Evolutionary conservation across 2,888 invertebrate species (phyloP), one percentile per base, ranked within the genome.

Genomic region (Augochlorella aurata): DNA sequence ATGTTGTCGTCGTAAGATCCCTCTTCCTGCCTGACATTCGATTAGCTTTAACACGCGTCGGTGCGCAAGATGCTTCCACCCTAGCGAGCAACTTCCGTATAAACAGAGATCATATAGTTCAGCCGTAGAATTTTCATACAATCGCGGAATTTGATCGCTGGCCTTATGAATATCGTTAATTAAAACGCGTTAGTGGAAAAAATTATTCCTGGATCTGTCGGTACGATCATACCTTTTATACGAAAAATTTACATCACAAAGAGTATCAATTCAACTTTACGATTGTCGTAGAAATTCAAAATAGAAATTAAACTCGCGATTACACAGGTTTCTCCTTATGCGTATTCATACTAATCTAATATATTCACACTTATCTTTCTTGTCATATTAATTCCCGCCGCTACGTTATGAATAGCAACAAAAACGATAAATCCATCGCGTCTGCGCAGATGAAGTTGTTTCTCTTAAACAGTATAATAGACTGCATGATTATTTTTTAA

Each of bases 1-100:
- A 44, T 0, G 8, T 18, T 44, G 65, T 44, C 18, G 21, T 24
- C 18, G 21, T 24, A 50, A 66, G 66, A n/a, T 21, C 24, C 16
- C 29, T 21, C 21, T 65, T 52, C 73, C 65, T 38, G 65, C 44
- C 63, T 74, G 52, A 74, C 38, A 74, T 74, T 74, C 16, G 52
- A 74, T 66, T 38, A 45, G 38, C 49, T 61, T 52, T 16, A 44
- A n/a, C 44, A 45, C 16, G 73, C 65, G 14, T 7, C 73, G 44
- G 16, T 52, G 73, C 50, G 14, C 73, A 52, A 16, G 52, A 74
- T 16, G 12, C 63, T 74, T 74, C 44, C 65, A 44, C 45, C 16
- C 50, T 9, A 66, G 14, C 45, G 71, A 44, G 58, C 24, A 21
- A 71, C 58, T 71, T 71, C 71, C 65, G 73, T 29, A 65, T 74